Base-by-base conservation (phyloP, 2,888 invertebrate genomes). In the Mesoligia furuncula region DNA sequence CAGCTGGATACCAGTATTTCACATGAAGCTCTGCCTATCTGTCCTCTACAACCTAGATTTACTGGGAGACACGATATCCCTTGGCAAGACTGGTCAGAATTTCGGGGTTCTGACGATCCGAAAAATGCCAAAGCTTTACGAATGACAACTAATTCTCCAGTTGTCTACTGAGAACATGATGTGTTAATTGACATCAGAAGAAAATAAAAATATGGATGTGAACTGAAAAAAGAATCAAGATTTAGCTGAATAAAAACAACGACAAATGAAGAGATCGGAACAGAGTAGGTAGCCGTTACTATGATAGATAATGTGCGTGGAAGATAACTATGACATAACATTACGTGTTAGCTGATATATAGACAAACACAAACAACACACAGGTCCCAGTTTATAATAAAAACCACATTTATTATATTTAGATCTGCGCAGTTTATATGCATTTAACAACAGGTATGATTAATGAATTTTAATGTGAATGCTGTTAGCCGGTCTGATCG, bases 391-490 rank as follows among this genome's bases (percentile, higher is more conserved):
- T 54, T 54, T 54, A 24, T 54, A 54, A 24, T 54, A 68, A 80
- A 79, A 81, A 59, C 6, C 3, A 57, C 75, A 74, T 51, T 48
- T 57, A 51, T 42, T 42, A 48, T 42, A 80, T 77, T 64, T 27
- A 69, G 27, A 77, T 77, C 36, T 76, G 66, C 68, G 84, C 77
- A 87, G 66, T 85, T 74, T 62, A 57, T 66, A 39, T 61, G 51
- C 62, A 59, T 75, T 77, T 79, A 77, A 64, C 62, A 79, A 75
- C 72, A 67, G 36, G 75, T 81, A 78, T 79, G 65, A 77, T 81
- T 79, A 67, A 85, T 84, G 78, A 77, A 79, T 81, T 80, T 45
- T 79, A 88, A 86, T 88, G 66, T 36, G n/a, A 70, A 79, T 80
- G 75, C 77, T 75, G 67, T 57, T 17, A 81, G 71, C 77, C 62